These are phyloP conservation scores for Tragelaphus oryx DNA, from an alignment of 2,797 vertebrate genomes.

Conservation along the genomic window DNA sequence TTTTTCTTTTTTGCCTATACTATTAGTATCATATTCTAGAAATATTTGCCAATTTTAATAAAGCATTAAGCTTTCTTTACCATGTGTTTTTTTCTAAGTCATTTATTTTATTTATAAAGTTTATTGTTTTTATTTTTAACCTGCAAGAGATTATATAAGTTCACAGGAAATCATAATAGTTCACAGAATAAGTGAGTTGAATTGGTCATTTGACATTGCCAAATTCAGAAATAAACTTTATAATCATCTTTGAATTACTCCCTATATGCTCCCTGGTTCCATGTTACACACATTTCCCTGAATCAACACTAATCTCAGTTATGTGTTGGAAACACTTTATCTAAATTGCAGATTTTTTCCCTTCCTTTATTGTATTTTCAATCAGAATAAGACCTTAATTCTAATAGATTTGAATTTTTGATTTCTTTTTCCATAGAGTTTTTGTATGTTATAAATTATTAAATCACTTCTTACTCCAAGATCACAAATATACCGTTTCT, in stretches of 20 bases:
- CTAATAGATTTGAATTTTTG: background rate
- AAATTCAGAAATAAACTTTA: background rate
- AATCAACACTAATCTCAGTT: background rate
- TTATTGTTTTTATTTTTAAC: background rate
- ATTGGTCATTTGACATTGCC: background rate
- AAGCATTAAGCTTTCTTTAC: too few species aligned
- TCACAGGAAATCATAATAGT: background rate
- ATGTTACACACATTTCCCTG: background rate
- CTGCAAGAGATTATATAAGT: background rate
- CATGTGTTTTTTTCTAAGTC: background rate
- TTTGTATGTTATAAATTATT: background rate
- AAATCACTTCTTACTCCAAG: background rate
- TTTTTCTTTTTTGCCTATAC: too few species aligned
- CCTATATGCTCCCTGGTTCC: rapidly evolving
- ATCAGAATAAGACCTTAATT: background rate
- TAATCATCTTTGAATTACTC: background rate
- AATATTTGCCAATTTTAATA: too few species aligned
- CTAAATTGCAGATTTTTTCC: background rate
- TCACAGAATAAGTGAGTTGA: background rate
- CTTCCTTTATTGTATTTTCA: background rate
- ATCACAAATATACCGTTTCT: background rate
- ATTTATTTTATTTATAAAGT: background rate
- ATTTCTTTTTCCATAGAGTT: background rate
- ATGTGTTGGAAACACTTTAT: background rate
- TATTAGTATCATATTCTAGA: too few species aligned